A percentile compares a stretch with the other conserved stretches of the same genome.
Conservation (phyloP, 2,797 vertebrate species). For the Cygnus olor region DNA sequence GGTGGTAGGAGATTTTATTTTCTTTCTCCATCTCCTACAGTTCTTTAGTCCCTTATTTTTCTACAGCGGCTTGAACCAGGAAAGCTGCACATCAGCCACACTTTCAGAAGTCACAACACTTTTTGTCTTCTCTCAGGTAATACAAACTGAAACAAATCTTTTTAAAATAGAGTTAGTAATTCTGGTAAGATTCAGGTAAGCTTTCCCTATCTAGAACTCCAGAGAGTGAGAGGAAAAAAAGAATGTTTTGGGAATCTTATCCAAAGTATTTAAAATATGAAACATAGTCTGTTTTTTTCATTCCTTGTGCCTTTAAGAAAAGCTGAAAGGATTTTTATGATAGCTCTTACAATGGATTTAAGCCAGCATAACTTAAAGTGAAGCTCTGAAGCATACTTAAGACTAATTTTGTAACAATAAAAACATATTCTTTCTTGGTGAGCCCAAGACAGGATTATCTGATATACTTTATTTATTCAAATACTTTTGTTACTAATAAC, state of each 20-base stretch:
- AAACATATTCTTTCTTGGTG: neutral
- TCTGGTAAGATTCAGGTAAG: neutral
- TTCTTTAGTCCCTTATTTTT: neutral
- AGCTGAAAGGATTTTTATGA: neutral
- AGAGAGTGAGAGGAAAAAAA: neutral
- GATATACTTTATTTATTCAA: conserved; percentile 14
- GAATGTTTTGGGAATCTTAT: neutral
- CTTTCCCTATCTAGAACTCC: neutral
- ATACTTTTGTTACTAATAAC: neutral
- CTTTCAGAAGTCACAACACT: neutral
- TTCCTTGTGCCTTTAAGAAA: neutral
- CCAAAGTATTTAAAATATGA: neutral
- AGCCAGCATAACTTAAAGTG: neutral
- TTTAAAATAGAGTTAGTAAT: neutral
- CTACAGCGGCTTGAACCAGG: neutral
- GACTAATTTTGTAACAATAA: conserved; percentile 2
- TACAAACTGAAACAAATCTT: neutral
- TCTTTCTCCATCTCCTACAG: neutral
- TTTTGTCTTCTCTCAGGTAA: neutral
- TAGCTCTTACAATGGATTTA: neutral
- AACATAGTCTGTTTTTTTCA: neutral
- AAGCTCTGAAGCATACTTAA: neutral
- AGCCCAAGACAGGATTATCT: neutral
- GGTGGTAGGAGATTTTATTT: neutral
- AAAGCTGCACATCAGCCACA: neutral